Base-by-base conservation (phyloP, 2,113 vertebrate species). In the Typhlomys cinereus region DNA sequence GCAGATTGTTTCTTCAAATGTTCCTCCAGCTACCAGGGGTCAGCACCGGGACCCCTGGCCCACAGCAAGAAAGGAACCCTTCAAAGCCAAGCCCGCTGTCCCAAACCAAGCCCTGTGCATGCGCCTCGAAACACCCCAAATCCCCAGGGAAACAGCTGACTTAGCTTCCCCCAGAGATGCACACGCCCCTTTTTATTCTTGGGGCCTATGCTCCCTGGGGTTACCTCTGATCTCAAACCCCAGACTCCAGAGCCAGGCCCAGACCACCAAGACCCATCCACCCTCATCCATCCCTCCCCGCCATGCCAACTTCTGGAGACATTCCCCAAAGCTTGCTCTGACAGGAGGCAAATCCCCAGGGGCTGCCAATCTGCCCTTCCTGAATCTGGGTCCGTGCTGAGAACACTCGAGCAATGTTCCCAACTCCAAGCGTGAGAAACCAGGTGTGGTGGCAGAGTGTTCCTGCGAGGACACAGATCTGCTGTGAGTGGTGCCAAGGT, bases 101-200 rank as follows among this genome's bases (percentile, higher is more conserved):
- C 5, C 18, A 27, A 44, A 18, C 27, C 9, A 4, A 48, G 34
- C 48, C 10, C 21, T 83, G 80, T 13, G 41, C 29, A 25, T 48
- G 15, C 8, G 20, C 18, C 23, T 7, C 36, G 3, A 0, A 1
- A 17, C 1, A 18, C 8, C 21, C 25, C 13, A 3, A 6, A 14
- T 14, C 34, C 39, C 80, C 10, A 5, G n/a, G 67, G 13, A 41
- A 36, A 4, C 9, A 0, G 50, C 2, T 1, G 27, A 17, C 34
- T 10, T 2, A 5, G 11, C 25, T 74, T 85, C 50, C 4, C 27
- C 4, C 27, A 59, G 61, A 59, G 39, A 36, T 34, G 0, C 7
- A 15, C 1, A 12, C 29, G 7, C 2, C 6, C 27, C 20, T 23
- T 7, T 41, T 27, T 36, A 46, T 31, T 2, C 9, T 18, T 18